A percentile compares a stretch with the other conserved stretches of the same genome.
phyloP scores from a whole-genome alignment of 1,140 invertebrate genomes.

The Cydia splendana region DNA sequence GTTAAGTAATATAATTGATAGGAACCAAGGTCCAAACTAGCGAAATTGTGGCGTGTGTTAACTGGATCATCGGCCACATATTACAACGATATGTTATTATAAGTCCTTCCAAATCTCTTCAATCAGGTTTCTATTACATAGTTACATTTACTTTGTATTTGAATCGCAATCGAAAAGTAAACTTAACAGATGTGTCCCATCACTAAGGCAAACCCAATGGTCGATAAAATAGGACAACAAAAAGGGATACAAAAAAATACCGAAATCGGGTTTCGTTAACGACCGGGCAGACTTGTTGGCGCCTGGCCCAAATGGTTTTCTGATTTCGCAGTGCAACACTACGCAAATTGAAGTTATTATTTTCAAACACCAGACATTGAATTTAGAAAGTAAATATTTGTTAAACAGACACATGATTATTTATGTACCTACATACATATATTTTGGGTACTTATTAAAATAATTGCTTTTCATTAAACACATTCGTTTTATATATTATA shows the following conservation, averaged over 20 bases:
- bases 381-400: background rate
- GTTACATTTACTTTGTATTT: too few relatives aligned
- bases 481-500: too few relatives aligned
- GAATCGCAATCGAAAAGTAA: background rate
- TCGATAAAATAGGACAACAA: constrained; percentile 29
- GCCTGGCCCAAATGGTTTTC: constrained; percentile 33
- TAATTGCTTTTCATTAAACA: too few relatives aligned
- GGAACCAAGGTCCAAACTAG: too few relatives aligned
- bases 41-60: too few relatives aligned
- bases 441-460: too few relatives aligned
- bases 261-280: constrained; percentile 34
- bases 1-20: too few relatives aligned
- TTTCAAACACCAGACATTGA: background rate
- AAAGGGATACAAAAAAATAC: constrained; percentile 45
- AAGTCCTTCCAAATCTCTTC: too few relatives aligned
- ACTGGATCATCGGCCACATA: too few relatives aligned
- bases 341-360: background rate
- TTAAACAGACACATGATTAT: background rate
- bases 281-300: constrained; percentile 34
- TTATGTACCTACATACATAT: background rate
- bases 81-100: too few relatives aligned
- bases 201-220: constrained; percentile 4
- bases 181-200: constrained; percentile 11
- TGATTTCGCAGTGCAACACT: constrained; percentile 43
- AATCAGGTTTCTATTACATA: too few relatives aligned